These are phyloP conservation scores for Limnephilus auricula DNA, from an alignment of 2,888 invertebrate species.

Conservation along the genomic window DNA sequence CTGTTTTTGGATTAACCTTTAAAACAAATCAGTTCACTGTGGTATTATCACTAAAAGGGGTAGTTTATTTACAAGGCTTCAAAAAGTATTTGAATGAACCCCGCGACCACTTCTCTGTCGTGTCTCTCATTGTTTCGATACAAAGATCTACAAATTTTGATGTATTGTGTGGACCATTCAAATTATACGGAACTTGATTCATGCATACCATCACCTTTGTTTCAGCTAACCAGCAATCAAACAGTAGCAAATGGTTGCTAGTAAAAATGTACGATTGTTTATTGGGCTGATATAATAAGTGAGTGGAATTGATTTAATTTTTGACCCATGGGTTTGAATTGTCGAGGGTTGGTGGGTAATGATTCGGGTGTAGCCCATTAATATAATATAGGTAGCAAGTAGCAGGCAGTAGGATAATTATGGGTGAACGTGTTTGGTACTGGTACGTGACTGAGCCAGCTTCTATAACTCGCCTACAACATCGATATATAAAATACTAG, in stretches of 20 bases:
- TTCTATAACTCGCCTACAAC: conserved; percentile 25
- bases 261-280: conserved; percentile 18
- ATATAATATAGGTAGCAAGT: conserved; percentile 47
- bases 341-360: not conserved
- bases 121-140: not conserved
- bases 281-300: not conserved
- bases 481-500: not conserved
- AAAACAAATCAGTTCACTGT: not conserved
- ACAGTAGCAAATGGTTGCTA: conserved; percentile 18
- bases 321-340: not conserved
- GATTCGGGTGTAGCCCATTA: conserved; percentile 25
- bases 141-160: conserved; percentile 28
- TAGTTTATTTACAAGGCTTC: not conserved
- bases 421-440: conserved; percentile 40
- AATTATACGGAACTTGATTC: conserved; percentile 44
- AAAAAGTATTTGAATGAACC: not conserved
- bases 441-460: conserved; percentile 33
- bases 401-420: conserved; percentile 45
- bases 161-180: conserved; percentile 27
- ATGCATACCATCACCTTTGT: conserved; percentile 42
- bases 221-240: conserved; percentile 25
- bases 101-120: not conserved
- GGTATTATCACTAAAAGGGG: not conserved
- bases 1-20: not conserved
- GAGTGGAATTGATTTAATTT: not conserved